phyloP scores from a whole-genome alignment of 2,797 vertebrate genomes.

The Spinus olivaceus region DNA sequence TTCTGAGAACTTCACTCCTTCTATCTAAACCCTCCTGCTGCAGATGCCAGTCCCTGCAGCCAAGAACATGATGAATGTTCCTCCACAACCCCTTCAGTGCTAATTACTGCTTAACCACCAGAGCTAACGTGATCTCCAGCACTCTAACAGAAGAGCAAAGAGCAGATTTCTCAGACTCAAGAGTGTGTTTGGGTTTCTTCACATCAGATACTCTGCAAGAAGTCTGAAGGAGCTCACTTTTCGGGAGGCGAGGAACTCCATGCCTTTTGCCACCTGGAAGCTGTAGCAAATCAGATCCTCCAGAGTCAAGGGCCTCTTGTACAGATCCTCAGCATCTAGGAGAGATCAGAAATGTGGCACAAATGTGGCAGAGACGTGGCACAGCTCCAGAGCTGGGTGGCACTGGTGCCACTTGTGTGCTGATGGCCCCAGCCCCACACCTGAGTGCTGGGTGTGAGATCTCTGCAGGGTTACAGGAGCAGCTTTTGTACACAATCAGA shows the following conservation, averaged over 20 bases:
- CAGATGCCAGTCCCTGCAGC: neutral
- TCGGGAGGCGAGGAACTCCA: conserved; percentile 94
- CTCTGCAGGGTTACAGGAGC: neutral
- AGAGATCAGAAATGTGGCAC: conserved; percentile 23
- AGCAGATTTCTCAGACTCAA: neutral
- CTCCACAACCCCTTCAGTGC: neutral
- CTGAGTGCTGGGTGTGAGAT: neutral
- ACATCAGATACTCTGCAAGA: neutral
- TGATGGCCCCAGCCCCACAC: neutral
- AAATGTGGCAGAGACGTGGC: neutral
- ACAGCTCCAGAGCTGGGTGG: neutral
- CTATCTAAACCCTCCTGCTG: neutral
- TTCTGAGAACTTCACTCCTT: neutral
- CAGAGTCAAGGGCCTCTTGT: conserved; percentile 88
- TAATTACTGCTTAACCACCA: neutral
- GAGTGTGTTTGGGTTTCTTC: neutral
- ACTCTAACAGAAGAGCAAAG: neutral
- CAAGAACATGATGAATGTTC: neutral
- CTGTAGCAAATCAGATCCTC: conserved; percentile 95
- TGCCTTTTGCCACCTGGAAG: conserved; percentile 95
- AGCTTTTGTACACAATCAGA: neutral
- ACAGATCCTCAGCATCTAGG: conserved; percentile 89
- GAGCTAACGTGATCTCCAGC: neutral
- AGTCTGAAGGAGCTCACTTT: conserved; percentile 78
- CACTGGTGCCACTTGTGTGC: neutral